Base-by-base conservation (phyloP, 2,888 invertebrate genomes). In the Brachylomia viminalis region DNA sequence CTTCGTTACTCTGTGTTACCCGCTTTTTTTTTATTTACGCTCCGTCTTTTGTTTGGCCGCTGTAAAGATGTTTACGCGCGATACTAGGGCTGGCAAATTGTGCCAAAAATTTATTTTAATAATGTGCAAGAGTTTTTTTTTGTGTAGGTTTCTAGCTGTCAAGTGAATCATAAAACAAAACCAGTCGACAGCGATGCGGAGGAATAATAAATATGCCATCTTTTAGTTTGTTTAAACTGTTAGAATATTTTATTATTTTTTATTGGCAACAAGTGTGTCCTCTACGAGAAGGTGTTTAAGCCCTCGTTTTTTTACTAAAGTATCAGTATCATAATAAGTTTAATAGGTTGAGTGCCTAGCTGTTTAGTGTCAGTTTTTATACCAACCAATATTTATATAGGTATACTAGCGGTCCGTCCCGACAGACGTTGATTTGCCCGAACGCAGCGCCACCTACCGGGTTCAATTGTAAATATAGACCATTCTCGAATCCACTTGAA, bases 51-150 rank as follows among this genome's bases (percentile, higher is more conserved):
- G 83, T 82, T 79, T 83, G 75, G 78, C 59, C 64, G 85, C 80
- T 80, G 82, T 88, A 89, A 89, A 89, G 79, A 88, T 88, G 85
- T 86, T 89, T 85, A 79, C 79, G 73, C 59, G 71, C 62, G 45
- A 52, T 6, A 42, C 23, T 81, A 86, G 88, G 87, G 88, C 59
- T 87, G 88, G 42, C 64, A 30, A 42, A 15, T 61, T 17, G 23
- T 33, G 15, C 38, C 20, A 8, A 20, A 68, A 38, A 27, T 59
- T 0, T 17, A 10, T 30, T 38, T 62, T 0, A 7, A 17, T 27
- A 64, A n/a, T 33, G 1, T 67, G 23, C 3, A 17, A 6, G 13
- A 47, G 1, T 33, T 66, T 66, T 23, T 66, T 6, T 6, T 10
- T 8, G 17, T 66, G n/a, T 6, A 23, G 33, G 68, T 13, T 33